A percentile compares a stretch with the other conserved stretches of the same genome.
Conservation (phyloP, 2,797 vertebrate species). For the Amphiprion clarkii region DNA sequence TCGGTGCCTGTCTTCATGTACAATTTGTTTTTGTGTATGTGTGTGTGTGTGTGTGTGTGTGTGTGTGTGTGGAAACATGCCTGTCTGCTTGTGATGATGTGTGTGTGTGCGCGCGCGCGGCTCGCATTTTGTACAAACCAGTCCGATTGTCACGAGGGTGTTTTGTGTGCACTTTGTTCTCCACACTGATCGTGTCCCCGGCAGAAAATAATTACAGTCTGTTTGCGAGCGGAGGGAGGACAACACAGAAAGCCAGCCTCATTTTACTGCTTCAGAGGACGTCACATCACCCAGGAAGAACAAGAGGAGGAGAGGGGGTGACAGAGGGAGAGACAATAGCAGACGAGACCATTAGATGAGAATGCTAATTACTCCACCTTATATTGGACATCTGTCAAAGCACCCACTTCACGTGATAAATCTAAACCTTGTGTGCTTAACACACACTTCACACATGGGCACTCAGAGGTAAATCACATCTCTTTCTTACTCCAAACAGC, state of each 20-base stretch:
- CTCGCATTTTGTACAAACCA: slow-evolving; percentile 78
- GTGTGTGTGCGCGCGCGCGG: slow-evolving; percentile 35
- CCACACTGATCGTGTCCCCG: slow-evolving; percentile 80
- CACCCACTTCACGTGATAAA: slow-evolving; percentile 68
- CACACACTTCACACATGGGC: slow-evolving; percentile 32
- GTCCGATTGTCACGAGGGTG: slow-evolving; percentile 75
- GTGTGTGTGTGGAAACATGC: slow-evolving; percentile 44
- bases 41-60: slow-evolving; percentile 3
- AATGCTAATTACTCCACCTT: slow-evolving; percentile 85
- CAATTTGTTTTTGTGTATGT: slow-evolving; percentile 41
- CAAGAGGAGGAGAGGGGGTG: slow-evolving; percentile 39
- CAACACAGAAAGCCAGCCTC: slow-evolving; percentile 78
- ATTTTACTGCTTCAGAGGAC: slow-evolving; percentile 84
- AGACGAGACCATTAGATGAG: slow-evolving; percentile 71
- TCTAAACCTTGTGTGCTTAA: slow-evolving; percentile 60
- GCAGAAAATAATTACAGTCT: slow-evolving; percentile 86
- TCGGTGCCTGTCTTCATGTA: slow-evolving; percentile 55
- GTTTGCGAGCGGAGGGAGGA: slow-evolving; percentile 79
- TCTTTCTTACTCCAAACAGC: slow-evolving; percentile 39
- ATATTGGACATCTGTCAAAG: slow-evolving; percentile 82
- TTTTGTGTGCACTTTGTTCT: slow-evolving; percentile 88
- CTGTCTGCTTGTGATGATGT: slow-evolving; percentile 56
- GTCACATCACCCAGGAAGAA: slow-evolving; percentile 75
- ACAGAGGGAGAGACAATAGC: slow-evolving; percentile 44
- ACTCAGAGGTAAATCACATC: slow-evolving; percentile 15